Conservation (phyloP, 2,888 invertebrate species). For the Drosophila paranaensis region DNA sequence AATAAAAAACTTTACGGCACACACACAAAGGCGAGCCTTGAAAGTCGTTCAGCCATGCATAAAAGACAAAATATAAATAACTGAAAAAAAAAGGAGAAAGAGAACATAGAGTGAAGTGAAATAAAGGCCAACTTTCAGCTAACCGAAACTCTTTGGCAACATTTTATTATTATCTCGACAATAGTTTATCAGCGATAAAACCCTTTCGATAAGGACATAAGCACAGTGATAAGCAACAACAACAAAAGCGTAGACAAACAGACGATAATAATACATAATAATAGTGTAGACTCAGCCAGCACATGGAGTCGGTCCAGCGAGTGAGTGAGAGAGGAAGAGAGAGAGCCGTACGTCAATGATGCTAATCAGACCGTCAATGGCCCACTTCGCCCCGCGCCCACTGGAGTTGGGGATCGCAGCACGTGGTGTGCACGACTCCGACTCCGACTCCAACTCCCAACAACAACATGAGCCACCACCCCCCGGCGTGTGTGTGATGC, state of each 20-base stretch:
- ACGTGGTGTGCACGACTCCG: constrained; percentile 67
- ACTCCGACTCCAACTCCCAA: constrained; percentile 34
- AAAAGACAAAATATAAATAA: constrained; percentile 23
- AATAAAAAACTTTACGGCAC: not conserved
- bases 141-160: constrained; percentile 51
- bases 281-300: constrained; percentile 49
- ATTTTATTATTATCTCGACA: constrained; percentile 68
- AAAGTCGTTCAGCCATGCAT: constrained; percentile 18
- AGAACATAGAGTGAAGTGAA: not conserved
- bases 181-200: constrained; percentile 77
- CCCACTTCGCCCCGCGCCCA: constrained; percentile 27
- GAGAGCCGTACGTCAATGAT: constrained; percentile 59
- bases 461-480: constrained; percentile 66
- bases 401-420: constrained; percentile 58
- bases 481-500: constrained; percentile 50
- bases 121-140: constrained; percentile 35
- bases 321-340: constrained; percentile 12
- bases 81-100: not conserved
- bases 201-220: constrained; percentile 69
- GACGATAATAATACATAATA: constrained; percentile 75
- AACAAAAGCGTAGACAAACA: constrained; percentile 66
- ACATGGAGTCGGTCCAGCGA: constrained; percentile 48
- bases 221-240: constrained; percentile 69
- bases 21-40: not conserved
- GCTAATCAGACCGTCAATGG: constrained; percentile 64